These are phyloP conservation scores for Sabatieria punctata DNA, from an alignment of 2,888 invertebrate species.

Conservation along the genomic window DNA sequence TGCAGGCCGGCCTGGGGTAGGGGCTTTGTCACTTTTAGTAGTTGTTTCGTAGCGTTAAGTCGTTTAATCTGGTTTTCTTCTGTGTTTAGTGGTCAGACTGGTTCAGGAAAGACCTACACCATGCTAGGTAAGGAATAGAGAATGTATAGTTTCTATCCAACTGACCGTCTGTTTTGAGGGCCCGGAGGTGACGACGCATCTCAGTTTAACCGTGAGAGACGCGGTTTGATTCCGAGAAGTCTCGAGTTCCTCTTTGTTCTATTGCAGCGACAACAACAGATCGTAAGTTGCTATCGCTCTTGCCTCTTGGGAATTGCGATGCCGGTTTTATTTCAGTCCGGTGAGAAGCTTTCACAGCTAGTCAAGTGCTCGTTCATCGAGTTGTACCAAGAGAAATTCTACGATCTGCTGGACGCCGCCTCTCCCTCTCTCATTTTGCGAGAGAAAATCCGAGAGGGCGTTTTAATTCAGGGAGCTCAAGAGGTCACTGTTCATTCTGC, in stretches of 20 bases:
- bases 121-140: slow-evolving; percentile 37
- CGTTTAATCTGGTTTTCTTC: too few relatives aligned
- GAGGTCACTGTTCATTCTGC: slow-evolving; percentile 27
- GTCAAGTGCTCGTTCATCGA: slow-evolving; percentile 35
- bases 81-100: slow-evolving; percentile 36
- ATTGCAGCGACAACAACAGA: slow-evolving; percentile 26
- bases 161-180: too few relatives aligned
- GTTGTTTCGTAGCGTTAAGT: too few relatives aligned
- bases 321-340: slow-evolving; percentile 24
- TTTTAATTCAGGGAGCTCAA: slow-evolving; percentile 29
- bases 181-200: slow-evolving; percentile 23
- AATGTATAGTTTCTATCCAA: too few relatives aligned
- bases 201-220: slow-evolving; percentile 26
- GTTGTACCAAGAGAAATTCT: slow-evolving; percentile 36
- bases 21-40: too few relatives aligned
- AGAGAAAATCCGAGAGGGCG: slow-evolving; percentile 31
- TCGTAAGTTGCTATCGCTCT: slow-evolving; percentile 20
- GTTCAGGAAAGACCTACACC: slow-evolving; percentile 36
- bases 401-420: slow-evolving; percentile 32
- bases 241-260: slow-evolving; percentile 33
- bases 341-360: slow-evolving; percentile 28
- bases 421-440: slow-evolving; percentile 24
- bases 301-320: neutral
- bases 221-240: slow-evolving; percentile 34
- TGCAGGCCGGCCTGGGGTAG: too few relatives aligned